These are phyloP conservation scores for Oreochromis grahami DNA, from an alignment of 2,797 vertebrate genomes.

Conservation along the genomic window DNA sequence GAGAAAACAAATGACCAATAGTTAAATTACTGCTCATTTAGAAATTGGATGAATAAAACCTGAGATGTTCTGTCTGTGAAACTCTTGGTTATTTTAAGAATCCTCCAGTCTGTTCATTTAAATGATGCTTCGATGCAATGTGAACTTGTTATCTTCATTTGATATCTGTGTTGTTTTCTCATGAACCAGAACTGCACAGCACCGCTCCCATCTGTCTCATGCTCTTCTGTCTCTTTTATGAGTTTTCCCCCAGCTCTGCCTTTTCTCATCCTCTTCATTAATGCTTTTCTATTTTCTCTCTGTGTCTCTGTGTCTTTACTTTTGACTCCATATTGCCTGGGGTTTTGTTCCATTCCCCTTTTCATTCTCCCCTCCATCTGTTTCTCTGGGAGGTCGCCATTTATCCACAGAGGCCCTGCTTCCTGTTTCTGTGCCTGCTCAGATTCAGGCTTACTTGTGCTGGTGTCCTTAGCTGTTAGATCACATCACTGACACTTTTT, in stretches of 20 bases:
- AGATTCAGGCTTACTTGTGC: neutral
- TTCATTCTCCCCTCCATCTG: slow-evolving; percentile 40
- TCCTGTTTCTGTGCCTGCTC: neutral
- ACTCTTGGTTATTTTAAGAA: neutral
- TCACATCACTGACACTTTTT: neutral
- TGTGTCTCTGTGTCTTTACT: neutral
- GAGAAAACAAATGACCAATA: neutral
- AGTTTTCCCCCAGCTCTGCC: neutral
- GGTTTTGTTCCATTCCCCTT: slow-evolving; percentile 45
- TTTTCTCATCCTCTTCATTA: neutral
- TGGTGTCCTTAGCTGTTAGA: neutral
- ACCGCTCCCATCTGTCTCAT: neutral
- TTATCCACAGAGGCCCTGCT: neutral
- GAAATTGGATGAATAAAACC: neutral
- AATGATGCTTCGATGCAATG: neutral
- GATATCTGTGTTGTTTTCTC: neutral
- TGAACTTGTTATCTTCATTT: neutral
- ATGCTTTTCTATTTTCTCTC: neutral
- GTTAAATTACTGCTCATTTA: neutral
- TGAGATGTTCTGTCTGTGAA: too few relatives aligned
- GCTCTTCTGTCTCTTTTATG: neutral
- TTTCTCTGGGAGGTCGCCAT: slow-evolving; percentile 39
- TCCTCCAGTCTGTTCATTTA: neutral
- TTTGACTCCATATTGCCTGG: slow-evolving; percentile 23
- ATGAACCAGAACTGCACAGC: neutral